Base-by-base conservation (phyloP, 2,888 invertebrate species). In the Hypomecis punctinalis region DNA sequence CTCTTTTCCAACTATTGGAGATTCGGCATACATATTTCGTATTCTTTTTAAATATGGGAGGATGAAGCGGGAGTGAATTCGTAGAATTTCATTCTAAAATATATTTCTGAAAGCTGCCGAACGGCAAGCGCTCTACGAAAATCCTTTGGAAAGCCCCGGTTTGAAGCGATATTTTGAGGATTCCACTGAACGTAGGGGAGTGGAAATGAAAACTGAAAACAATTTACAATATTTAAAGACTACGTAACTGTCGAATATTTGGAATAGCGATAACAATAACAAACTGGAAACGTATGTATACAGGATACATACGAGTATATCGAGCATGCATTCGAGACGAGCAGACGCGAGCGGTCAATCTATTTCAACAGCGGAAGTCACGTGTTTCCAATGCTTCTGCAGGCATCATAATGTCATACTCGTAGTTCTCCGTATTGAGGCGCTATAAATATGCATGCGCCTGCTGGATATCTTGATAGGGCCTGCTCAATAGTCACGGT, bases 351-450 rank as follows among this genome's bases (percentile, higher is more conserved):
- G 67, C 76, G 53, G 74, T 80, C 78, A 75, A 72, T 87, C 86
- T 86, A 88, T 89, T 89, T 90, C 78, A 82, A 85, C 83, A 83
- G 70, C 89, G 90, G 90, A 89, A 89, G 87, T 90, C 88, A 86
- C 89, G 86, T 83, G 85, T 79, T 76, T 68, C 75, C 79, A 78
- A 61, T 76, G 82, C 74, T 80, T 71, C 72, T 76, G 83, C 78
- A 79, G 82, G 85, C 86, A 86, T 81, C 82, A 80, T 84, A 89
- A 87, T 86, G 86, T 85, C 84, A 83, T 80, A n/a, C n/a, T n/a
- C n/a, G n/a, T n/a, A 82, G 78, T 89, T 89, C 89, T 78, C 74
- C 76, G 90, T 89, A 90, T 77, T 70, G 80, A 81, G 74, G 72
- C 71, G 80, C 82, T 85, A 89, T 87, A 85, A 88, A 86, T 86